phyloP scores from a whole-genome alignment of 1,140 invertebrate species.

The Trichonephila inaurata region DNA sequence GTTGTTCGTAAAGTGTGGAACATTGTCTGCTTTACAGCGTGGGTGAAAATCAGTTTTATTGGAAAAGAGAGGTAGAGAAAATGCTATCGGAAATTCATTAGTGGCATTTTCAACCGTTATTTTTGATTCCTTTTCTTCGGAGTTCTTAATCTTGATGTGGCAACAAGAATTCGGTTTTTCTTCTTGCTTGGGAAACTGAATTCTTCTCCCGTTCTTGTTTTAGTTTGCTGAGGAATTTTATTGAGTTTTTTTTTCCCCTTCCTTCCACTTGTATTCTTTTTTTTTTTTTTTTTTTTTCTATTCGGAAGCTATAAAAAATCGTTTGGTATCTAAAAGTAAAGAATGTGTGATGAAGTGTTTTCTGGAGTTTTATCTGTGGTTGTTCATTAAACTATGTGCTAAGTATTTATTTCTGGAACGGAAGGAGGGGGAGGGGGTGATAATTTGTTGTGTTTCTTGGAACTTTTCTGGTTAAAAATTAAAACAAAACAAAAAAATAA shows the following conservation, averaged over 20 bases:
- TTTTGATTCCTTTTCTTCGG: conserved; percentile 28
- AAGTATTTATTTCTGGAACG: too few species aligned
- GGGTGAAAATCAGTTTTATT: conserved; percentile 66
- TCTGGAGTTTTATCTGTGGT: too few species aligned
- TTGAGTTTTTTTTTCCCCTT: neutral
- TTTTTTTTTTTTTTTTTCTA: too few species aligned
- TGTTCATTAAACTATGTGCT: too few species aligned
- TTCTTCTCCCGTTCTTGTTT: neutral
- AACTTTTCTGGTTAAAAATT: too few species aligned
- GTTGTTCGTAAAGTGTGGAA: neutral
- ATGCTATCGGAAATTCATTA: conserved; percentile 71
- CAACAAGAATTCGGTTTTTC: conserved; percentile 46
- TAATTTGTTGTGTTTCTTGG: too few species aligned
- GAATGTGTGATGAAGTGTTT: neutral
- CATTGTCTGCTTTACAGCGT: conserved; percentile 13
- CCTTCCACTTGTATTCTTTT: neutral
- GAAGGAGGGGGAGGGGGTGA: too few species aligned
- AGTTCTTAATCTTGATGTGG: conserved; percentile 50
- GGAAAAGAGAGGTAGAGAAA: conserved; percentile 48
- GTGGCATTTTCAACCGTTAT: conserved; percentile 21
- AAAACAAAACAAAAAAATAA: too few species aligned
- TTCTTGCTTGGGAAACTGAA: neutral
- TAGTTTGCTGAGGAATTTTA: neutral
- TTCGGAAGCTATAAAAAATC: neutral
- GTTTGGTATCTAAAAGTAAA: neutral